Percentiles rank a stretch among this genome's conserved stretches.
These are phyloP conservation scores for Cebidichthys violaceus DNA, from an alignment of 2,113 vertebrate genomes.

Conservation along the genomic window DNA sequence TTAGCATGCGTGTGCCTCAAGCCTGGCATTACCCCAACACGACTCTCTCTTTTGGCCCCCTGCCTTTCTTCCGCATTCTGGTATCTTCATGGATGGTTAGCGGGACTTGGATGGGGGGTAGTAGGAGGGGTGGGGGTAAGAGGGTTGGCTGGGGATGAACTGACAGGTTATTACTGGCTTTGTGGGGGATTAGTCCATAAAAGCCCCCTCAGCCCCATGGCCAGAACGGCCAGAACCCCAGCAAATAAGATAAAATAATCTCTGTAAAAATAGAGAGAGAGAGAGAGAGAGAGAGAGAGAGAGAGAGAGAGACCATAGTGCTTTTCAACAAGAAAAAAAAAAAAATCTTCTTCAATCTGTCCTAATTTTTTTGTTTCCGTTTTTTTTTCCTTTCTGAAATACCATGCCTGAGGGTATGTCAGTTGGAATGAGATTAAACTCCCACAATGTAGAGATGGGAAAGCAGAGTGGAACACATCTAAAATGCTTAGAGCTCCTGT, in stretches of 20 bases:
- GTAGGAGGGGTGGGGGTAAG: conserved; percentile 45
- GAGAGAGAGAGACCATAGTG: conserved; percentile 37
- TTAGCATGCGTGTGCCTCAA: conserved; percentile 49
- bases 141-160: conserved; percentile 79
- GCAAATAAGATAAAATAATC: conserved; percentile 84
- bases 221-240: conserved; percentile 73
- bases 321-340: conserved; percentile 44
- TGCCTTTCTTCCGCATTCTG: conserved; percentile 67
- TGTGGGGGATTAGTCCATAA: conserved; percentile 85
- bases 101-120: conserved; percentile 53
- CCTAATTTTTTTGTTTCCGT: conserved; percentile 79
- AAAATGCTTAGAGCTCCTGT: conserved; percentile 77
- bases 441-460: conserved; percentile 77
- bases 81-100: conserved; percentile 67
- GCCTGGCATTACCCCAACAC: conserved; percentile 64
- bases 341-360: conserved; percentile 69
- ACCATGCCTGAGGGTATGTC: conserved; percentile 77
- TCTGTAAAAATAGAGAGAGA: conserved; percentile 73
- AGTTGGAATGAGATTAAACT: conserved; percentile 85
- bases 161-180: conserved; percentile 88
- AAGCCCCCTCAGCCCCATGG: conserved; percentile 80
- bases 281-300: conserved; percentile 44
- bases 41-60: conserved; percentile 44
- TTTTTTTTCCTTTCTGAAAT: conserved; percentile 49
- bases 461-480: conserved; percentile 75